Conservation (phyloP, 2,888 invertebrate genomes). For the Erebia ligea region DNA sequence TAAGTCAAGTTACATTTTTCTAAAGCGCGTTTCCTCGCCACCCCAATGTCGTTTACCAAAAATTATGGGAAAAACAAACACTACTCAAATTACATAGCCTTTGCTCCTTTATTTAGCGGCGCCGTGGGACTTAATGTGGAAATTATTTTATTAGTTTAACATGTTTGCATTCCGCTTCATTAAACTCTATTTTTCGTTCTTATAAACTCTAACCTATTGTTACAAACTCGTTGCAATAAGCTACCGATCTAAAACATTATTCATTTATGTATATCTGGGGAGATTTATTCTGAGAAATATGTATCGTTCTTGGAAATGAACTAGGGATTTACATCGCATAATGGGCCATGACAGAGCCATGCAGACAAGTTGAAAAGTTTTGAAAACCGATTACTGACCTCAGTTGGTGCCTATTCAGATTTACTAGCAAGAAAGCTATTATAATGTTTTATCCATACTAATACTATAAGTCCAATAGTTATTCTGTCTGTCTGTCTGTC, state of each 20-base stretch:
- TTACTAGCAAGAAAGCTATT: not conserved
- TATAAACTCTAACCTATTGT: not conserved
- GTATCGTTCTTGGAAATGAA: slow-evolving; percentile 21
- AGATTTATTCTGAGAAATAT: slow-evolving; percentile 22
- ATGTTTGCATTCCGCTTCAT: slow-evolving; percentile 44
- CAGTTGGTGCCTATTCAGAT: not conserved
- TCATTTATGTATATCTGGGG: slow-evolving; percentile 17
- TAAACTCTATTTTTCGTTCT: slow-evolving; percentile 28
- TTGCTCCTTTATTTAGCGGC: slow-evolving; percentile 56
- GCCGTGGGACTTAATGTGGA: slow-evolving; percentile 54
- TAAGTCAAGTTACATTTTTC: slow-evolving; percentile 23
- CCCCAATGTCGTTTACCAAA: slow-evolving; percentile 64
- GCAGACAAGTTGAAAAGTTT: slow-evolving; percentile 13
- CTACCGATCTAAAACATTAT: slow-evolving; percentile 13
- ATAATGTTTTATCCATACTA: not conserved
- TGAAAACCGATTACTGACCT: slow-evolving; percentile 9
- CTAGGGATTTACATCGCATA: slow-evolving; percentile 17
- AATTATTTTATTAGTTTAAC: slow-evolving; percentile 47
- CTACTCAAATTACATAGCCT: slow-evolving; percentile 71
- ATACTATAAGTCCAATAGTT: no score
- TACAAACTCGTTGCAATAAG: not conserved
- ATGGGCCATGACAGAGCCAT: slow-evolving; percentile 3
- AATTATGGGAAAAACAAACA: slow-evolving; percentile 80
- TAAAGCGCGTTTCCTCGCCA: slow-evolving; percentile 37
- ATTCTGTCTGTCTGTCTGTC: no score